Percentiles rank a stretch among this genome's conserved stretches.
Evolutionary conservation across 2,888 invertebrate species (phyloP).

Genomic region (Troides helena): DNA sequence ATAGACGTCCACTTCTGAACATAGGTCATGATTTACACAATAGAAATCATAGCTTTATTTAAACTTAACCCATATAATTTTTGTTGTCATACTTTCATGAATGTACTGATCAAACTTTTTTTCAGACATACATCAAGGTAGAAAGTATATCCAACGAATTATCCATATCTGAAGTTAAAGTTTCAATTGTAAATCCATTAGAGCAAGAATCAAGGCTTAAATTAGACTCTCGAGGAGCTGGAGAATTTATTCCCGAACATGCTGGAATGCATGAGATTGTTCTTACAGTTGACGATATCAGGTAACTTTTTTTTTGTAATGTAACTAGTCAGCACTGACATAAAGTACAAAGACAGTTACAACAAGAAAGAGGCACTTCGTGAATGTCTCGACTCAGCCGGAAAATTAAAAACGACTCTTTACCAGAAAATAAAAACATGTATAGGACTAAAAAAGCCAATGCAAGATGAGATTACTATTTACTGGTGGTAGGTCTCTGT

Average conservation of each 20-base stretch:
- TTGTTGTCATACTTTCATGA: too few species aligned
- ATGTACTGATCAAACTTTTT: conserved; percentile 31
- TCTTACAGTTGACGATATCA: conserved; percentile 82
- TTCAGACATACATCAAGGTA: conserved; percentile 88
- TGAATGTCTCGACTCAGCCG: conserved; percentile 1
- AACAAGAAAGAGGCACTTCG: background rate
- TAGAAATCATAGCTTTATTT: too few species aligned
- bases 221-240: conserved; percentile 86
- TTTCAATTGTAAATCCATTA: conserved; percentile 88
- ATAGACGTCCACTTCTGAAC: too few species aligned
- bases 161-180: conserved; percentile 85
- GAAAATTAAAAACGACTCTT: background rate
- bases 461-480: too few species aligned
- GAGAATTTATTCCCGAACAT: conserved; percentile 92
- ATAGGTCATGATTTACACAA: too few species aligned
- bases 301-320: conserved; percentile 43
- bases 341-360: background rate
- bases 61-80: too few species aligned
- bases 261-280: conserved; percentile 95
- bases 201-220: conserved; percentile 83
- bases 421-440: background rate
- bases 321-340: too few species aligned
- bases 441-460: too few species aligned
- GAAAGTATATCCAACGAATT: conserved; percentile 86
- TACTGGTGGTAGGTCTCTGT: too few species aligned